Evolutionary conservation across 2,888 invertebrate genomes (phyloP), one percentile per base, ranked within the genome.

Genomic region (Sepiola atlantica): DNA sequence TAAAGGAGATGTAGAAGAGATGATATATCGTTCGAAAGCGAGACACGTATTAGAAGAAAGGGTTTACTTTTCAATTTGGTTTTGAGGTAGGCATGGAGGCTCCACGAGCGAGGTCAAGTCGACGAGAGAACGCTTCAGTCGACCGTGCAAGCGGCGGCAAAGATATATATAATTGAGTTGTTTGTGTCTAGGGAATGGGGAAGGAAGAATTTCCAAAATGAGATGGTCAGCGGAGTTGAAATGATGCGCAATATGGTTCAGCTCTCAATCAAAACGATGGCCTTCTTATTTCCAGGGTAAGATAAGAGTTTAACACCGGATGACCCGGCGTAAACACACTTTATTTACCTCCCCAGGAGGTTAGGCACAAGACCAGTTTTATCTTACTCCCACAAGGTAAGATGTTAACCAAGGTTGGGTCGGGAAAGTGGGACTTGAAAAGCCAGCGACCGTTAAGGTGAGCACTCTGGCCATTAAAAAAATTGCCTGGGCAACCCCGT

Each of bases 131-230:
- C 16, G 77, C 77, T 77, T 77, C 77, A 77, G n/a, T 77, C 77
- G 77, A 77, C 77, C 77, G 77, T 77, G 77, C n/a, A n/a, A 77
- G n/a, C 77, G 77, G 77, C 77, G 77, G 45, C 45, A 77, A 77
- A n/a, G 77, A 12, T 77, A 18, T n/a, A 3, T 77, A 32, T 45
- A 77, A 77, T 77, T n/a, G 77, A 32, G n/a, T 77, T 77, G 77
- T 28, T 61, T 28, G 45, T 20, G 28, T 20, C 0, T 1, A 2
- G n/a, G 10, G n/a, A 32, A 32, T n/a, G n/a, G 77, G 16, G 3
- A 0, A n/a, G 18, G n/a, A 32, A 45, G 8, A 4, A 45, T 8
- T 45, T 45, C 45, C 8, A 45, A 45, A 45, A 20, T 24, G 14
- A n/a, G 77, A 8, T n/a, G 77, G 77, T 77, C n/a, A 77, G 12